Percentiles rank a stretch among this genome's conserved stretches.
Conservation (phyloP, 2,888 invertebrate genomes). For the Volucella zonaria region DNA sequence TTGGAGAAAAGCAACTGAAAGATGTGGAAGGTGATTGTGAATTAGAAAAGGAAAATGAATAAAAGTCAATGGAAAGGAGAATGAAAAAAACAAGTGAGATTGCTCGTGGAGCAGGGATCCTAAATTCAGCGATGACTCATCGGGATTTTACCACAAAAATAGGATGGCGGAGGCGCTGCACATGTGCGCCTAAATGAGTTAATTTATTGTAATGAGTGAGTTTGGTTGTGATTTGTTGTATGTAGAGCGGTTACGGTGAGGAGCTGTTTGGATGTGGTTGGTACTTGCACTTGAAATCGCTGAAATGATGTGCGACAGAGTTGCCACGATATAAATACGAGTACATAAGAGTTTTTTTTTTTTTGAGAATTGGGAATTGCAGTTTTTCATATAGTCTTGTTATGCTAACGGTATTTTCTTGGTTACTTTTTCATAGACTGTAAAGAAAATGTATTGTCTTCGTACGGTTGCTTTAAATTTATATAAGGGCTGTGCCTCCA, state of each 20-base stretch:
- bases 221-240: background rate
- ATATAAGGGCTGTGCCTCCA: no score
- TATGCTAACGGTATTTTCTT: no score
- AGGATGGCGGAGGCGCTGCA: background rate
- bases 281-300: slow-evolving; percentile 28
- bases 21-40: slow-evolving; percentile 36
- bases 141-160: slow-evolving; percentile 61
- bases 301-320: background rate
- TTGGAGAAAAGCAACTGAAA: slow-evolving; percentile 30
- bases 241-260: background rate
- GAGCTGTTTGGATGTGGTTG: background rate
- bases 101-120: slow-evolving; percentile 40
- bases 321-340: background rate
- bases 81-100: slow-evolving; percentile 11
- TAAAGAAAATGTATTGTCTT: no score
- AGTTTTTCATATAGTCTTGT: background rate
- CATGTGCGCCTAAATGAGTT: slow-evolving; percentile 51
- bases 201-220: slow-evolving; percentile 43
- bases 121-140: slow-evolving; percentile 71
- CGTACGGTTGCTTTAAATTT: no score
- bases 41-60: background rate
- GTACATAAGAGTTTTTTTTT: background rate
- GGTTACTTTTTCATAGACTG: no score
- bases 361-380: background rate
- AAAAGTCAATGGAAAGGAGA: slow-evolving; percentile 9